A percentile compares a stretch with the other conserved stretches of the same genome.
Conservation (phyloP, 2,888 invertebrate species). For the Rhagophthalmus giganteus region DNA sequence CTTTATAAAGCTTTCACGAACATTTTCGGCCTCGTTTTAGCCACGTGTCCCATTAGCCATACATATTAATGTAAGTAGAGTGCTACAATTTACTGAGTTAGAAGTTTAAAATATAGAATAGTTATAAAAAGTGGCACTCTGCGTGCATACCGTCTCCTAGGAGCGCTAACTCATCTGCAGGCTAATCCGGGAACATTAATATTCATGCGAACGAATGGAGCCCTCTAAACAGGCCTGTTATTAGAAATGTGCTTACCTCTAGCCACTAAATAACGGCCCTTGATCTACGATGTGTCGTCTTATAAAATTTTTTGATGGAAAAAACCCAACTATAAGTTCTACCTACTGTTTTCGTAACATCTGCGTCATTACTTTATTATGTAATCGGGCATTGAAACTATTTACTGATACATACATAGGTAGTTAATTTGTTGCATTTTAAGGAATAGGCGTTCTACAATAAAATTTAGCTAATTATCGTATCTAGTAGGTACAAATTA, state of each 20-base stretch:
- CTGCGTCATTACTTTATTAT: too few species aligned
- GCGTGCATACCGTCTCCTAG: conserved; percentile 36
- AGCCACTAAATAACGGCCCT: conserved; percentile 21
- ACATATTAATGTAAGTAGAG: conserved; percentile 37
- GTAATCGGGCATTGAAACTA: too few species aligned
- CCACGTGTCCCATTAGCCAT: conserved; percentile 29
- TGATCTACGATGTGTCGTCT: conserved; percentile 17
- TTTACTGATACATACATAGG: too few species aligned
- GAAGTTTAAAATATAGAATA: conserved; percentile 41
- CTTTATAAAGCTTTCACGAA: conserved; percentile 19
- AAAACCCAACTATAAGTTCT: too few species aligned
- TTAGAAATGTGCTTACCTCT: conserved; percentile 33
- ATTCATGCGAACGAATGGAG: conserved; percentile 47
- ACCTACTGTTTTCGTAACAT: too few species aligned
- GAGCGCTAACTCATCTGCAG: conserved; percentile 44
- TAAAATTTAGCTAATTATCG: too few species aligned
- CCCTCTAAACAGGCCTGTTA: conserved; percentile 44
- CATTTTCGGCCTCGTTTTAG: conserved; percentile 18
- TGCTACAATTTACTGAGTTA: conserved; percentile 39
- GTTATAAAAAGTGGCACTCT: conserved; percentile 40
- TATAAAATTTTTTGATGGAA: too few species aligned
- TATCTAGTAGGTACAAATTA: too few species aligned
- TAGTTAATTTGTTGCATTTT: too few species aligned
- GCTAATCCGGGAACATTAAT: conserved; percentile 49
- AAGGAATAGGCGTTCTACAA: too few species aligned